phyloP scores from a whole-genome alignment of 2,113 vertebrate genomes.

The Microtus ochrogaster region DNA sequence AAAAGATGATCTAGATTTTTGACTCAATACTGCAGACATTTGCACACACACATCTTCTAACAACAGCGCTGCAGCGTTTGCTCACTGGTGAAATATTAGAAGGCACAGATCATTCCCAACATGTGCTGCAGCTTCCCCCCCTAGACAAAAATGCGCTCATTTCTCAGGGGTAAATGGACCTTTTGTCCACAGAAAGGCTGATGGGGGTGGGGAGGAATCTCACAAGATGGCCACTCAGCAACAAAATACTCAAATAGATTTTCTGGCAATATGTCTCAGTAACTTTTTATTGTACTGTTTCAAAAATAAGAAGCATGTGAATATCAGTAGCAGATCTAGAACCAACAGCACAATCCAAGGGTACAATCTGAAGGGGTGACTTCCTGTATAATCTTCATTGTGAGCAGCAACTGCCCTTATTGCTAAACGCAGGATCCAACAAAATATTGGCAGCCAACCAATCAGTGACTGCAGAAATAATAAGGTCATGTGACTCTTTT shows the following conservation, averaged over 20 bases:
- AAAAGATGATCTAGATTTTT: conserved; percentile 39
- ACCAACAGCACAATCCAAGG: not conserved
- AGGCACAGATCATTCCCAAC: conserved; percentile 6
- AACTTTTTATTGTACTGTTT: conserved; percentile 6
- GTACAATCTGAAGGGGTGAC: not conserved
- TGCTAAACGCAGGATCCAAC: not conserved
- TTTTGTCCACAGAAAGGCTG: not conserved
- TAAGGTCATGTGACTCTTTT: not conserved
- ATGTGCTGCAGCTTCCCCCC: not conserved
- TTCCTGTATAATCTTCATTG: not conserved
- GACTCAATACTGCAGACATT: conserved; percentile 19
- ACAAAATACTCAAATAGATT: conserved; percentile 38
- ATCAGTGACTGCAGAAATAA: not conserved
- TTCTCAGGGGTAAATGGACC: not conserved
- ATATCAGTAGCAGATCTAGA: not conserved
- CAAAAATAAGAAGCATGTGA: conserved; percentile 51
- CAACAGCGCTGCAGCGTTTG: not conserved
- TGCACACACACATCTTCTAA: not conserved
- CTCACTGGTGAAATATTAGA: conserved; percentile 37
- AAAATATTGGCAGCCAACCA: not conserved
- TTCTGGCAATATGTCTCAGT: conserved; percentile 2
- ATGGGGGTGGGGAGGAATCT: not conserved
- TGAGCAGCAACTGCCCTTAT: not conserved
- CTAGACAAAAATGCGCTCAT: conserved; percentile 30
- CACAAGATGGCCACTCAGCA: conserved; percentile 5